Evolutionary conservation across 2,113 vertebrate genomes (phyloP), one percentile per base, ranked within the genome.

Genomic region (Pluvianellus socialis): DNA sequence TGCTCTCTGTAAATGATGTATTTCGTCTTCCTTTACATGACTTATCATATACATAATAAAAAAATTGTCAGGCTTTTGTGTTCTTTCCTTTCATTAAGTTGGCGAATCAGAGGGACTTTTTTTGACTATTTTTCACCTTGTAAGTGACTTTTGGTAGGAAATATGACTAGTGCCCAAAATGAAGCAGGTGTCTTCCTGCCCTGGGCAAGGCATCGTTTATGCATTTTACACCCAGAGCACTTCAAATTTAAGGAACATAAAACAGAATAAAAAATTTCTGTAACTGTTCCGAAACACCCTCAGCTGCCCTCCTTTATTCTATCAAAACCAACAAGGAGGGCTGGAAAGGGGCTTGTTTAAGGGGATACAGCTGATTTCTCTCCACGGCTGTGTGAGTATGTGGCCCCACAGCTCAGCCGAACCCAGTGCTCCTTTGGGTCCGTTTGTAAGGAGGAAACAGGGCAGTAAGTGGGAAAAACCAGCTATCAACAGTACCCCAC

Each of bases 401-500:
- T 23, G 76, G 52, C 24, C 66, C 20, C 2, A 2, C 33, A 22
- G 24, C 56, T 50, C 2, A 3, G 63, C 45, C 56, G 58, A 76
- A 47, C 30, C 18, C 86, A 70, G 30, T 0, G 1, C 27, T 30
- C 21, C 15, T 63, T 49, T 0, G 5, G 38, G 62, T 15, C 0
- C 2, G 26, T 62, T 91, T 70, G 66, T 59, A 13, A 86, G 74
- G 63, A 59, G 32, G 22, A 83, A 86, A 66, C 15, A 84, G 35
- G 40, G 47, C 27, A 77, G 33, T 28, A 47, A 59, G 50, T 16
- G 27, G 22, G 59, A 42, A 85, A 75, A 72, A 50, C 24, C 45
- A 79, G 45, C 55, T 61, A 16, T 23, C 56, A 72, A 4, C 26
- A 96, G 92, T 58, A 82, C 71, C 38, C 67, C 63, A 77, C 14